Evolutionary conservation across 2,888 invertebrate species (phyloP), one percentile per base, ranked within the genome.

Genomic region (Onchidella celtica): DNA sequence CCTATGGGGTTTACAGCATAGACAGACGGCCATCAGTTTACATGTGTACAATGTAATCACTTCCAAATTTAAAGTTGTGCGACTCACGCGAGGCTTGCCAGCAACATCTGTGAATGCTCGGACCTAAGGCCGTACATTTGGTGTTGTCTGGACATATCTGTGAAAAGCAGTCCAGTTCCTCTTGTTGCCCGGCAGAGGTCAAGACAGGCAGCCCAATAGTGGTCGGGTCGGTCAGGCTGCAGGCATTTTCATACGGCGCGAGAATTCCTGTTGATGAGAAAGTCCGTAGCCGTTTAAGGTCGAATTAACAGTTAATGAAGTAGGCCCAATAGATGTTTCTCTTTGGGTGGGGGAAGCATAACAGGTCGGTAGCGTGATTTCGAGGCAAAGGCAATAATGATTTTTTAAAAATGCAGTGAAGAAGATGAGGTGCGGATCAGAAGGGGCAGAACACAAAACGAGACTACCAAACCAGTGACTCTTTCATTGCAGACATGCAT

Each of bases 81-180:
- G 27, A 66, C 66, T 66, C n/a, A 72, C 72, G 72, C 0, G 72
- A 57, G 21, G 40, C 3, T n/a, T 72, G 72, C 72, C 72, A 72
- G 32, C 72, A 72, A 55, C 72, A 72, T 57, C 72, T 55, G 32
- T 55, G 11, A 1, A 72, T 9, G 27, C 21, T 21, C 17, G 11
- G 55, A 3, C 72, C 57, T 57, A 72, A n/a, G 32, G 55, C n/a
- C 17, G 57, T 72, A n/a, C 72, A 72, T 1, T 57, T 34, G 29
- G 72, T 72, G 11, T 32, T 32, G 57, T 72, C 72, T 3, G 57
- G 55, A n/a, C 72, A 72, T 1, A 34, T 29, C 32, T 72, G 29
- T 14, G 21, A 3, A 14, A 21, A 57, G 34, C 72, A 72, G 34
- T 72, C 72, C 14, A 72, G 32, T 55, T 72, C 72, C 6, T 55